These are phyloP conservation scores for Laupala kohalensis DNA, from an alignment of 1,140 invertebrate species.

Conservation along the genomic window DNA sequence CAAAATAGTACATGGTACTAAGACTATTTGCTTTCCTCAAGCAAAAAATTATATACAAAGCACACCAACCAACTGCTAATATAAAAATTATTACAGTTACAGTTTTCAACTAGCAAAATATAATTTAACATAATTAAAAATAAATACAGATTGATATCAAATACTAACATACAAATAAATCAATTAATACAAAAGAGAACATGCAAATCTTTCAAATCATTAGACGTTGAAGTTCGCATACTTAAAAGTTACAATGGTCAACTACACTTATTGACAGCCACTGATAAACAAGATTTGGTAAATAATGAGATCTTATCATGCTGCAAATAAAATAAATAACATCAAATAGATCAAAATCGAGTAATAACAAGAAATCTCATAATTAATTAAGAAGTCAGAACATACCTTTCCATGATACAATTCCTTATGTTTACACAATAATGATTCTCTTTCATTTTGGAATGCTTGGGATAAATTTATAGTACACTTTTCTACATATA, in stretches of 20 bases:
- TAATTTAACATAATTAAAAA: not conserved
- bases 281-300: not conserved
- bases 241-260: not conserved
- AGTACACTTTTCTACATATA: not conserved
- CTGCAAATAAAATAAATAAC: not conserved
- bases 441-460: not conserved
- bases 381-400: not conserved
- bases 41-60: not conserved
- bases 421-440: not conserved
- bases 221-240: not conserved
- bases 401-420: not conserved
- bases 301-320: not conserved
- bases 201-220: not conserved
- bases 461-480: not conserved
- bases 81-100: not conserved
- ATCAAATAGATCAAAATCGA: not conserved
- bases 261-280: not conserved
- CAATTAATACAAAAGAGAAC: not conserved
- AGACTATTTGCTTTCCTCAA: not conserved
- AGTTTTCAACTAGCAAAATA: not conserved
- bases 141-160: not conserved
- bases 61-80: not conserved
- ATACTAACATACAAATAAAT: not conserved
- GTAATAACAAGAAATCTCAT: not conserved
- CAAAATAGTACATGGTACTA: not conserved